These are phyloP conservation scores for Pogonomyrmex californicus DNA, from an alignment of 1,140 invertebrate genomes.

Conservation along the genomic window DNA sequence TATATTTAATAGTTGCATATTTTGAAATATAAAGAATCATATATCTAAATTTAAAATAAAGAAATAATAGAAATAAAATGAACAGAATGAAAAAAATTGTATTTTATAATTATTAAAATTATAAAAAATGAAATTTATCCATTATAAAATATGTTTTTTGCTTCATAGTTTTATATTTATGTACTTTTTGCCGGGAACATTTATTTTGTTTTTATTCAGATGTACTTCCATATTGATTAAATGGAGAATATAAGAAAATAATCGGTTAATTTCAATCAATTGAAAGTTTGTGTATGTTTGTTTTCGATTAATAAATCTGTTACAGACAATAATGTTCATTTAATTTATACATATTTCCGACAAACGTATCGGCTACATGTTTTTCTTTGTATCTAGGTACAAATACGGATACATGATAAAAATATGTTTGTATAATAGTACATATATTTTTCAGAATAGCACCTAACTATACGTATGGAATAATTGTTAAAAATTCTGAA, in stretches of 20 bases:
- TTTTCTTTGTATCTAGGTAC: slow-evolving; percentile 58
- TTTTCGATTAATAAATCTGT: background rate
- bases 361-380: background rate
- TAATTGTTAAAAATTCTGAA: slow-evolving; percentile 5
- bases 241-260: background rate
- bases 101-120: background rate
- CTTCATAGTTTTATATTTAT: background rate
- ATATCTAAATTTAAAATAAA: background rate
- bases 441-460: slow-evolving; percentile 12
- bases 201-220: background rate
- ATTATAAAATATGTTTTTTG: slow-evolving; percentile 6
- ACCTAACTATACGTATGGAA: background rate
- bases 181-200: background rate
- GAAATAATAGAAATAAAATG: background rate
- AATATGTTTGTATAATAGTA: background rate
- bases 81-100: background rate
- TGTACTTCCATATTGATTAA: background rate
- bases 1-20: background rate
- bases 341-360: slow-evolving; percentile 35
- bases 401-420: slow-evolving; percentile 25
- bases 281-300: background rate
- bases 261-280: background rate
- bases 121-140: background rate
- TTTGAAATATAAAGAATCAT: background rate
- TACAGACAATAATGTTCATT: slow-evolving; percentile 24